Conservation (phyloP, 1,140 invertebrate genomes). For the Zaprionus lachaisei region DNA sequence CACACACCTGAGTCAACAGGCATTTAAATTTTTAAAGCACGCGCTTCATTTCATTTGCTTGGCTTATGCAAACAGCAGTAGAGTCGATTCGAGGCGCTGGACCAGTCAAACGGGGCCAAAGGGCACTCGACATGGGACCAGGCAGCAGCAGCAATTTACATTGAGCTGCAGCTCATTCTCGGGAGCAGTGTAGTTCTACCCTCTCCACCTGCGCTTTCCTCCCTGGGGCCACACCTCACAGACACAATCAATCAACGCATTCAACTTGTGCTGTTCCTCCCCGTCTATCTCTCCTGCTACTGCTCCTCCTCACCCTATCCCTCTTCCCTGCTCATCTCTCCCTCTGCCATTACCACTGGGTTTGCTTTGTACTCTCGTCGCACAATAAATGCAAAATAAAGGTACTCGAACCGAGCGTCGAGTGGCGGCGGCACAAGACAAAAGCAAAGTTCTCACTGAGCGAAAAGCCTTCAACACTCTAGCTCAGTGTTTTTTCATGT, state of each 20-base stretch:
- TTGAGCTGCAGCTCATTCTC: conserved; percentile 49
- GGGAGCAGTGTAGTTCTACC: not conserved
- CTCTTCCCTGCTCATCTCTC: not conserved
- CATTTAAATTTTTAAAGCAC: conserved; percentile 67
- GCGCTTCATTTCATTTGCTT: conserved; percentile 74
- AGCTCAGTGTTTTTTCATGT: not conserved
- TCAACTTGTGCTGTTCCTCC: conserved; percentile 38
- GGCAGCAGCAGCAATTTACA: conserved; percentile 59
- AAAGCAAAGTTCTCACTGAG: conserved; percentile 57
- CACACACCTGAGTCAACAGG: conserved; percentile 51
- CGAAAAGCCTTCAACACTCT: conserved; percentile 31
- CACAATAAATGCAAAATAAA: conserved; percentile 76
- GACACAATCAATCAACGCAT: conserved; percentile 78
- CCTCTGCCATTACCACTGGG: not conserved
- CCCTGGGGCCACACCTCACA: conserved; percentile 19
- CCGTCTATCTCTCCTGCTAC: not conserved
- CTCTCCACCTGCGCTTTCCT: not conserved
- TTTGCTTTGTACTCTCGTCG: conserved; percentile 65
- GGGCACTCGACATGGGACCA: conserved; percentile 40
- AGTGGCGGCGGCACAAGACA: conserved; percentile 59
- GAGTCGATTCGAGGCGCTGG: conserved; percentile 5
- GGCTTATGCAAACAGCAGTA: conserved; percentile 72
- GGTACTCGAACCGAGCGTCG: conserved; percentile 57
- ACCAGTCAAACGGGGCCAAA: conserved; percentile 1
- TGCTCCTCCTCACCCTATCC: not conserved